These are phyloP conservation scores for Nothobranchius furzeri DNA, from an alignment of 2,113 vertebrate genomes.

Conservation along the genomic window DNA sequence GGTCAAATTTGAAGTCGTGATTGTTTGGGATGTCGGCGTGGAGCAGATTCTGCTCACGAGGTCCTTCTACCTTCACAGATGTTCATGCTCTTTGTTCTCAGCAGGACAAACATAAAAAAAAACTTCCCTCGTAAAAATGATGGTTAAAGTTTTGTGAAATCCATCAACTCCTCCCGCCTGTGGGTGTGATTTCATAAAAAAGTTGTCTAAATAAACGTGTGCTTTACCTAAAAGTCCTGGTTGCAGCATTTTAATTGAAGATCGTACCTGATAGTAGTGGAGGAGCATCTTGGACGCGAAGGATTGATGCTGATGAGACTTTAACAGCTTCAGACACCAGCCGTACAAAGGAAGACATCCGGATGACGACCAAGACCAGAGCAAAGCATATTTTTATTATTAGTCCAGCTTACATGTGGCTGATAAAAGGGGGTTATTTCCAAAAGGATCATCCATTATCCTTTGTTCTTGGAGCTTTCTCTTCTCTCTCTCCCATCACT, in stretches of 20 bases:
- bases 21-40: too few relatives aligned
- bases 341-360: not conserved
- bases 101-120: too few relatives aligned
- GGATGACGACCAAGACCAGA: not conserved
- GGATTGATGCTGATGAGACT: not conserved
- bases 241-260: not conserved
- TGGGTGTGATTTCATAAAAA: too few relatives aligned
- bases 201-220: too few relatives aligned
- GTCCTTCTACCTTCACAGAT: too few relatives aligned
- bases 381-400: not conserved
- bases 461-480: slow-evolving; percentile 1
- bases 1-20: too few relatives aligned
- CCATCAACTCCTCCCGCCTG: too few relatives aligned
- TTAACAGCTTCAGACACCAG: not conserved
- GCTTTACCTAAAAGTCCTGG: not conserved
- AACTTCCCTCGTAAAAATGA: too few relatives aligned
- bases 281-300: not conserved
- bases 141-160: too few relatives aligned
- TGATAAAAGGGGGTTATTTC: slow-evolving; percentile 1
- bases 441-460: not conserved
- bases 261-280: not conserved
- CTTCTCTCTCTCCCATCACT: not conserved
- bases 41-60: too few relatives aligned
- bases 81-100: too few relatives aligned
- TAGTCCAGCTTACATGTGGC: not conserved